These are phyloP conservation scores for Pantherophis vulpinus DNA, from an alignment of 2,797 vertebrate genomes.

Conservation along the genomic window DNA sequence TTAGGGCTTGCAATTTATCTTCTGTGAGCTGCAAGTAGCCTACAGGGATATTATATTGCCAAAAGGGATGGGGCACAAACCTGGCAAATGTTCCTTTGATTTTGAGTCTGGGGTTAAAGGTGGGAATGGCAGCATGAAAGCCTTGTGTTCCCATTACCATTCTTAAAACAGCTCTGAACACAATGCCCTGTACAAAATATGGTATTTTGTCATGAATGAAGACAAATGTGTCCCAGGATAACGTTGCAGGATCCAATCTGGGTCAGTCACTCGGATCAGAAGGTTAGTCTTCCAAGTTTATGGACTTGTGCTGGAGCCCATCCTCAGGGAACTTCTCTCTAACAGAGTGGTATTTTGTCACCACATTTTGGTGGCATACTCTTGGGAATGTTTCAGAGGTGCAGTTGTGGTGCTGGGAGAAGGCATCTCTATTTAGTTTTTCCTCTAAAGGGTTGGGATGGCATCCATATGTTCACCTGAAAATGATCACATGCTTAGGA, in stretches of 20 bases:
- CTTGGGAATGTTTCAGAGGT: not conserved
- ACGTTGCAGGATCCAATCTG: not conserved
- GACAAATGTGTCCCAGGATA: not conserved
- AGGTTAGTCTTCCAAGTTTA: not conserved
- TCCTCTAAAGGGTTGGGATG: not conserved
- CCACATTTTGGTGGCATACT: not conserved
- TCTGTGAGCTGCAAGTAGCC: not conserved
- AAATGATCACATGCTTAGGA: not conserved
- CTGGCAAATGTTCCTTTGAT: not conserved
- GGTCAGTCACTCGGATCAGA: not conserved
- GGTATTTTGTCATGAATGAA: not conserved
- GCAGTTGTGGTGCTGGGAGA: not conserved
- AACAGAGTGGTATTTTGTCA: not conserved
- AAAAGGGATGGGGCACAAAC: not conserved
- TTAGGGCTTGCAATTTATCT: not conserved
- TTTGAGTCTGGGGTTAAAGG: not conserved
- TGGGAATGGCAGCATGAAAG: not conserved
- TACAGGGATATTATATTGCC: not conserved
- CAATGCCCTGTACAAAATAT: not conserved
- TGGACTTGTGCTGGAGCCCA: not conserved
- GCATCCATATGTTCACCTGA: not conserved
- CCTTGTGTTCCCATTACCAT: not conserved
- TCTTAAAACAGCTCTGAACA: not conserved
- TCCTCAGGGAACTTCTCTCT: not conserved
- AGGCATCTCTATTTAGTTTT: not conserved